phyloP scores from a whole-genome alignment of 2,113 vertebrate genomes.

The Mastomys coucha region DNA sequence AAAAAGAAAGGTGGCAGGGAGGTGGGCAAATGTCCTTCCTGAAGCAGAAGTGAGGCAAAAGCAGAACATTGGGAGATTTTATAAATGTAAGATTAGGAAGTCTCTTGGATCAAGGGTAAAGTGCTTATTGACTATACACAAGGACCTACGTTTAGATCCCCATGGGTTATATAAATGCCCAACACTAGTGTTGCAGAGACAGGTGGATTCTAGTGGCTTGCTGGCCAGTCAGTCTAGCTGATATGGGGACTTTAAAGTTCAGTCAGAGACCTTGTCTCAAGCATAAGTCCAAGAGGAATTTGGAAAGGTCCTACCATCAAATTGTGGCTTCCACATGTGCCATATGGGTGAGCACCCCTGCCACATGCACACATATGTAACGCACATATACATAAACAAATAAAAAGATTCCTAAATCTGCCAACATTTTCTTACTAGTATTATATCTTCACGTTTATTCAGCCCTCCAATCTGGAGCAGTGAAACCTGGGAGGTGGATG shows the following conservation, averaged over 20 bases:
- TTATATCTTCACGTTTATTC: background rate
- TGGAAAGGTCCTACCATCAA: background rate
- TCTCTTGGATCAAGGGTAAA: background rate
- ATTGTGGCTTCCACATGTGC: background rate
- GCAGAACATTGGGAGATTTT: accelerated
- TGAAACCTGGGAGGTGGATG: background rate
- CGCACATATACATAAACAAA: background rate
- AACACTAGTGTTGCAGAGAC: background rate
- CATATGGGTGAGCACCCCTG: too few relatives aligned
- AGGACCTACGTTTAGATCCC: background rate
- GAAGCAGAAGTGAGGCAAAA: too few relatives aligned
- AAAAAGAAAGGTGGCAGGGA: background rate
- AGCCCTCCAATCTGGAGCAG: background rate
- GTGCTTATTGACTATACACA: too few relatives aligned
- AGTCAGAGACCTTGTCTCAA: background rate
- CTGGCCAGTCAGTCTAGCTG: background rate
- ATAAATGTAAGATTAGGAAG: background rate
- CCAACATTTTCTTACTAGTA: too few relatives aligned
- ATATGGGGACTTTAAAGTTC: background rate
- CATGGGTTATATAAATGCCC: background rate
- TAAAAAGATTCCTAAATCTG: background rate
- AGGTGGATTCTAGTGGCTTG: background rate
- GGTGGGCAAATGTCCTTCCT: background rate
- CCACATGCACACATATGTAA: background rate
- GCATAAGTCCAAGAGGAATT: background rate